Evolutionary conservation across 2,888 invertebrate species (phyloP), one percentile per base, ranked within the genome.

Genomic region (Marasmarcha lunaedactyla): DNA sequence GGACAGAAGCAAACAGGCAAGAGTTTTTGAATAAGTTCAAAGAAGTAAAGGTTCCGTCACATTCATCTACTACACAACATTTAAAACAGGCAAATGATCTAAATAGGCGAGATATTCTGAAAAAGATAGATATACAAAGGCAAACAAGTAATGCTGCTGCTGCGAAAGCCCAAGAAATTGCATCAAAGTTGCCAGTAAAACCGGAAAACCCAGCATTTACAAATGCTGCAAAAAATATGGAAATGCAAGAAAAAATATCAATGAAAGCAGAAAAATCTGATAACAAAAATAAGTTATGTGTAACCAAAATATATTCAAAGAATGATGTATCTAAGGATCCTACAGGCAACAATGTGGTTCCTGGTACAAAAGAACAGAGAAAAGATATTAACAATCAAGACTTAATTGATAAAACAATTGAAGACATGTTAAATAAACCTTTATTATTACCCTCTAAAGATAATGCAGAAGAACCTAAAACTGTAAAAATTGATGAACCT

Each of bases 1-100:
- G 83, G 83, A 83, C 83, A 27, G 76, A 73, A 44, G 79, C 64
- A 4, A 72, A 83, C 47, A 71, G 78, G 40, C 77, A 79, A 55
- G 77, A 72, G 33, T 83, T 79, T 53, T 54, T 83, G 13, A 70
- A 71, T 46, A 77, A 77, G 63, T 71, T 81, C 39, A 79, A 77
- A 48, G 73, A 72, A 54, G 52, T 63, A 3, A 81, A 73, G 52
- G 54, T 62, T 7, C 64, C 71, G 33, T 55, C 59, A 14, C 61
- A 48, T 40, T 60, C 52, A 45, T 59, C 69, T 11, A 72, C 66
- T 44, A 62, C 71, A 3, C 79, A 78, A 48, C 77, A 78, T 51
- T 57, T 81, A 2, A 83, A 81, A 49, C 78, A 78, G 49, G 67
- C 81, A 0, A 76, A 79, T 46, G 81, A 83, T 50, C 63, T 83